Evolutionary conservation across 2,113 vertebrate species (phyloP).

Genomic region (Leptobrachium ailaonicum): DNA sequence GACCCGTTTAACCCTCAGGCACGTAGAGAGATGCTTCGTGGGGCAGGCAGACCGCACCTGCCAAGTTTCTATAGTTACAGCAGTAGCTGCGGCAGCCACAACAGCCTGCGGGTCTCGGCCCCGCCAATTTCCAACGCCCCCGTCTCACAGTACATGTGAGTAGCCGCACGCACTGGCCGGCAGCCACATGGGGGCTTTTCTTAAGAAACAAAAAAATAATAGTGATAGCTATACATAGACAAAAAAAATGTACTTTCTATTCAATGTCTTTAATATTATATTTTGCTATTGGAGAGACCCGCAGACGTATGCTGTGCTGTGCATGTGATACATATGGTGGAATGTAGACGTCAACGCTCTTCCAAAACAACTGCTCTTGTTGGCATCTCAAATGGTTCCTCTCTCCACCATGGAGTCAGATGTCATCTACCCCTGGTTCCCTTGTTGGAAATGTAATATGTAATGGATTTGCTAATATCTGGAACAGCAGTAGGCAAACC

Average conservation of each 20-base stretch:
- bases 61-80: slow-evolving; percentile 78
- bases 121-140: slow-evolving; percentile 77
- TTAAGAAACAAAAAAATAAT: background rate
- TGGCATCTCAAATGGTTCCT: too few species aligned
- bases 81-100: slow-evolving; percentile 54
- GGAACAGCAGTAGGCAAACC: too few species aligned
- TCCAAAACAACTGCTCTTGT: too few species aligned
- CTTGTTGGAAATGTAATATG: too few species aligned
- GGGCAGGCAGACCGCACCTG: slow-evolving; percentile 67
- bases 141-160: slow-evolving; percentile 70
- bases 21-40: slow-evolving; percentile 72
- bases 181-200: slow-evolving; percentile 47
- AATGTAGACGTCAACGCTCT: too few species aligned
- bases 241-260: too few species aligned
- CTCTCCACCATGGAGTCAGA: too few species aligned
- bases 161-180: slow-evolving; percentile 72
- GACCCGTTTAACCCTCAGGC: slow-evolving; percentile 94
- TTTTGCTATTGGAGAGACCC: background rate
- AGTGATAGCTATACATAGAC: too few species aligned
- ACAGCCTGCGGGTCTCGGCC: slow-evolving; percentile 66
- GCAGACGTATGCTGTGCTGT: slow-evolving; percentile 19
- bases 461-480: too few species aligned
- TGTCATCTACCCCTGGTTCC: too few species aligned
- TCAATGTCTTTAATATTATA: background rate
- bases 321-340: background rate